Evolutionary conservation across 2,888 invertebrate genomes (phyloP), one percentile per base, ranked within the genome.

Genomic region (Melieria picta): DNA sequence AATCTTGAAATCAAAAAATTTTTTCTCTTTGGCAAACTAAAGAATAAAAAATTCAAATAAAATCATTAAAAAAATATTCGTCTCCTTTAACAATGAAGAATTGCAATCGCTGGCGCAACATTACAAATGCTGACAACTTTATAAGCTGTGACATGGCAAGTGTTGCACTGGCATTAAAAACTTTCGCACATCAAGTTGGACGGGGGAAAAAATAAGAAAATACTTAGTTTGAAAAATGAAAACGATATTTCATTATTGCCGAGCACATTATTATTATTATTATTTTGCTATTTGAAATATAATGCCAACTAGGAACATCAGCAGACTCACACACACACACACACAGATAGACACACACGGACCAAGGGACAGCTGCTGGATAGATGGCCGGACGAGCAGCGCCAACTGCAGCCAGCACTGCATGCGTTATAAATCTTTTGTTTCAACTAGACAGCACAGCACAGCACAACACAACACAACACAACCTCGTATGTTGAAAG

Each of bases 341-440:
- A 47, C 10, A 4, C 10, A 62, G 5, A 46, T 65, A 47, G 46
- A 42, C 58, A 66, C 48, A n/a, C 57, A 42, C 47, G 56, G 47
- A 10, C 10, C 16, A n/a, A 13, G n/a, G 5, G n/a, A 45, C 4
- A 45, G 46, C 7, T 60, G 11, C 11, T 52, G 52, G 10, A 43
- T 6, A 13, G 4, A 10, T 63, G 45, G 63, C 16, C 30, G 48
- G 6, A 13, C 9, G 5, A 47, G 47, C 47, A 63, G 50, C 42
- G 13, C 50, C 50, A 64, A 69, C 56, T 63, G 16, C 58, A 69
- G 63, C 69, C 56, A 61, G 47, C 13, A 47, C 48, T 61, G 63
- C 69, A 64, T 69, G 55, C 63, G 69, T 63, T 69, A 69, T 69
- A 69, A 69, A 69, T 69, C 69, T 63, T 69, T 62, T 69, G 69